phyloP scores from a whole-genome alignment of 2,113 vertebrate species.

The Aegithalos caudatus region DNA sequence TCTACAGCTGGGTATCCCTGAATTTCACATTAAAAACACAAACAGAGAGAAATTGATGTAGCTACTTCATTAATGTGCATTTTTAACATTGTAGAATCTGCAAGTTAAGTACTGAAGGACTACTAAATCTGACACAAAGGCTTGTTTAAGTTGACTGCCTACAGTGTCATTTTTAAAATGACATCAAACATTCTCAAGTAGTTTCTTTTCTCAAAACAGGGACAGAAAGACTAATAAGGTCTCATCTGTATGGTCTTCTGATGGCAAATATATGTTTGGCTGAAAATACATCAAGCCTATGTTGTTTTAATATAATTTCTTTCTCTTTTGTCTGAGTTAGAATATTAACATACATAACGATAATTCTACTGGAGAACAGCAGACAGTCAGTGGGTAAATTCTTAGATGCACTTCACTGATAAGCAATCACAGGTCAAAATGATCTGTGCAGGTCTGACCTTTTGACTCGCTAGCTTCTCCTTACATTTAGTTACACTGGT shows the following conservation, averaged over 20 bases:
- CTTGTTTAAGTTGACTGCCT: background rate
- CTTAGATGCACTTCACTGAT: background rate
- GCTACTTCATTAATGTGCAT: background rate
- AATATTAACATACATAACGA: background rate
- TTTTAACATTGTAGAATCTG: background rate
- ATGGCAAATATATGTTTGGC: background rate
- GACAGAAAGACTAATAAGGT: background rate
- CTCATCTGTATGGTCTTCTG: background rate
- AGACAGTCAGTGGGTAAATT: background rate
- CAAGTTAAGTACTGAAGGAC: background rate
- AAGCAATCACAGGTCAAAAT: background rate
- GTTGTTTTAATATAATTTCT: background rate
- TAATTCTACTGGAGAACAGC: background rate
- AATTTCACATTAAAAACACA: background rate
- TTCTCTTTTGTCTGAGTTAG: background rate
- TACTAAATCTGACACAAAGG: background rate
- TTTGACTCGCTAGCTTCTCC: background rate
- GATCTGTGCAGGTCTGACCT: background rate
- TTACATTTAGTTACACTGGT: background rate
- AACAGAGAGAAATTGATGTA: background rate
- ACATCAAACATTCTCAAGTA: background rate
- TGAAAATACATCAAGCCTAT: background rate
- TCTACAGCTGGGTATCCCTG: background rate
- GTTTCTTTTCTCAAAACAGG: background rate
- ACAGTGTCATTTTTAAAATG: background rate